A percentile compares a stretch with the other conserved stretches of the same genome.
phyloP scores from a whole-genome alignment of 1,140 invertebrate genomes.

The Drosophila pandora region DNA sequence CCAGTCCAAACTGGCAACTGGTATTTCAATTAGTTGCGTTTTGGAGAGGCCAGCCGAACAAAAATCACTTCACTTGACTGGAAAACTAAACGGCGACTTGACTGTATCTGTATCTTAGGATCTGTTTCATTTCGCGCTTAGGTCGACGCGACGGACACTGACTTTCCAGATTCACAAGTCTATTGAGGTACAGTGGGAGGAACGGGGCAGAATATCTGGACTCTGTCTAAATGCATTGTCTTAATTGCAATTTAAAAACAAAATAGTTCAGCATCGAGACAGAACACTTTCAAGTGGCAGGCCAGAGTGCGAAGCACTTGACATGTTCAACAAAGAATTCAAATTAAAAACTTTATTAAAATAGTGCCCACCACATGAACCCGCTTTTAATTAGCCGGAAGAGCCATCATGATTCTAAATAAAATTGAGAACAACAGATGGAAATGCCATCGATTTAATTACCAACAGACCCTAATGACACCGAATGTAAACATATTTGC shows the following conservation, averaged over 20 bases:
- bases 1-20: conserved; percentile 49
- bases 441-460: conserved; percentile 11
- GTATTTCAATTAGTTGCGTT: conserved; percentile 75
- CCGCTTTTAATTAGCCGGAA: conserved; percentile 13
- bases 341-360: conserved; percentile 1
- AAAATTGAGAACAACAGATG: conserved; percentile 30
- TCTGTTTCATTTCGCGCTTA: conserved; percentile 59
- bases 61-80: conserved; percentile 48
- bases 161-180: background rate
- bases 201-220: conserved; percentile 18
- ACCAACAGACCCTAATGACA: conserved; percentile 23
- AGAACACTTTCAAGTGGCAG: conserved; percentile 38
- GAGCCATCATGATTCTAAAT: conserved; percentile 1
- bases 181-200: background rate
- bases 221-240: conserved; percentile 12
- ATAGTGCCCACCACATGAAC: background rate
- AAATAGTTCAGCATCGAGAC: conserved; percentile 51
- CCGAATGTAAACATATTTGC: conserved; percentile 39
- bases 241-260: conserved; percentile 74
- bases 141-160: conserved; percentile 3
- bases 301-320: conserved; percentile 23
- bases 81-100: conserved; percentile 41
- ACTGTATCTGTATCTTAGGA: conserved; percentile 38
- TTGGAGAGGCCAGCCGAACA: conserved; percentile 21
- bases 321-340: conserved; percentile 12